Conservation (phyloP, 2,888 invertebrate species). For the Drosophila tripunctata region DNA sequence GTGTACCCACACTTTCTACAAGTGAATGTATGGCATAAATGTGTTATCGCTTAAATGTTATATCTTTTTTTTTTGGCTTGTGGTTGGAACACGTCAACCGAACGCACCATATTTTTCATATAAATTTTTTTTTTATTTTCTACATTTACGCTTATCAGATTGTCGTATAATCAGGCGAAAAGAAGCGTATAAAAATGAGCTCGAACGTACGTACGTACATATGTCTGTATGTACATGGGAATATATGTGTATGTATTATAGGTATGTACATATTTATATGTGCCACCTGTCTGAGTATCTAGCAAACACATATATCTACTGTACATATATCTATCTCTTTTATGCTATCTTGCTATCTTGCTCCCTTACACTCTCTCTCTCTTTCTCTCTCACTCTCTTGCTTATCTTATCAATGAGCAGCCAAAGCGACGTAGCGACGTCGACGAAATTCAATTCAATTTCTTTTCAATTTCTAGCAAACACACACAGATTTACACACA, state of each 20-base stretch:
- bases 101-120: neutral
- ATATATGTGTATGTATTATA: too few species aligned
- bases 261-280: too few species aligned
- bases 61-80: slow-evolving; percentile 8
- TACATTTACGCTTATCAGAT: slow-evolving; percentile 59
- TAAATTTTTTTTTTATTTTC: neutral
- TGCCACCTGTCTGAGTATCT: neutral
- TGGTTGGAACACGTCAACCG: slow-evolving; percentile 61
- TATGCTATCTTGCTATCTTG: neutral
- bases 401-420: slow-evolving; percentile 64
- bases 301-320: slow-evolving; percentile 3
- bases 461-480: slow-evolving; percentile 68
- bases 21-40: too few species aligned
- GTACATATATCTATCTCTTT: neutral
- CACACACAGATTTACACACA: slow-evolving; percentile 16
- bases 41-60: slow-evolving; percentile 9
- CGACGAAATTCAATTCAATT: slow-evolving; percentile 71
- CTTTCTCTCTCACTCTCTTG: slow-evolving; percentile 26
- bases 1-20: too few species aligned
- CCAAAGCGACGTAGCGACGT: slow-evolving; percentile 24
- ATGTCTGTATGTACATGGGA: too few species aligned
- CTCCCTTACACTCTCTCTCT: slow-evolving; percentile 10
- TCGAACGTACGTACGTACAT: neutral
- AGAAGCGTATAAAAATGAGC: slow-evolving; percentile 24
- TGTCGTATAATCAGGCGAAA: slow-evolving; percentile 48